phyloP scores from a whole-genome alignment of 2,888 invertebrate genomes.

The Drosophila mimetica region DNA sequence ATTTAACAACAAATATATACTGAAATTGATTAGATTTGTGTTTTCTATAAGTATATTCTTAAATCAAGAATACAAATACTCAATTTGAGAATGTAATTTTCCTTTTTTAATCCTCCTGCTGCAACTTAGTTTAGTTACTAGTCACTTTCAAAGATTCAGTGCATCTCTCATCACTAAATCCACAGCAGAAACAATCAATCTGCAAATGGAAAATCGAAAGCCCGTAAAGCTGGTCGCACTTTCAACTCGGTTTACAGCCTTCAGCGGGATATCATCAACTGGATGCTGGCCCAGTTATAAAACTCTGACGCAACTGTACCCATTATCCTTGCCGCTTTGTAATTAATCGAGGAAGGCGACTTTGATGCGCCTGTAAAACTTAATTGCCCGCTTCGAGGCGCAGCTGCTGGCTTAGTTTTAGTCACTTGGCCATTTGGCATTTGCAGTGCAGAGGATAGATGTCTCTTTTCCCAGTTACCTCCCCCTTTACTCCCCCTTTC shows the following conservation, averaged over 20 bases:
- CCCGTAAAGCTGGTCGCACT: conserved; percentile 15
- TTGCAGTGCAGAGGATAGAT: conserved; percentile 4
- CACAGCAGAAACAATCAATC: conserved; percentile 13
- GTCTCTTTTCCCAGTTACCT: no score
- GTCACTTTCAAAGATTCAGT: no score
- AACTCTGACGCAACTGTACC: conserved; percentile 20
- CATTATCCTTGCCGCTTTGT: conserved; percentile 35
- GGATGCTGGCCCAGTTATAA: conserved; percentile 18
- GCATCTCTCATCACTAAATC: not conserved
- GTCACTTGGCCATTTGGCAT: conserved; percentile 47
- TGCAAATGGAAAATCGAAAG: conserved; percentile 29
- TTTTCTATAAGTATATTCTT: no score
- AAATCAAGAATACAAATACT: no score
- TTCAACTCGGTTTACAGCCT: conserved; percentile 25
- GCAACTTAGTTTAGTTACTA: no score
- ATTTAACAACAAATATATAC: no score
- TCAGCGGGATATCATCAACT: conserved; percentile 7
- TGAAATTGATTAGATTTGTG: no score
- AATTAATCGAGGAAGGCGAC: conserved; percentile 61
- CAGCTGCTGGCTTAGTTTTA: conserved; percentile 67
- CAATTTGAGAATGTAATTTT: no score
- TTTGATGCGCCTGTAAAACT: conserved; percentile 68
- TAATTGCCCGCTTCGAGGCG: conserved; percentile 72
- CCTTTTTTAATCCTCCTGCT: no score
- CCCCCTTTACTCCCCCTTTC: not conserved